Conservation (phyloP, 2,888 invertebrate species). For the Euclidia mi region DNA sequence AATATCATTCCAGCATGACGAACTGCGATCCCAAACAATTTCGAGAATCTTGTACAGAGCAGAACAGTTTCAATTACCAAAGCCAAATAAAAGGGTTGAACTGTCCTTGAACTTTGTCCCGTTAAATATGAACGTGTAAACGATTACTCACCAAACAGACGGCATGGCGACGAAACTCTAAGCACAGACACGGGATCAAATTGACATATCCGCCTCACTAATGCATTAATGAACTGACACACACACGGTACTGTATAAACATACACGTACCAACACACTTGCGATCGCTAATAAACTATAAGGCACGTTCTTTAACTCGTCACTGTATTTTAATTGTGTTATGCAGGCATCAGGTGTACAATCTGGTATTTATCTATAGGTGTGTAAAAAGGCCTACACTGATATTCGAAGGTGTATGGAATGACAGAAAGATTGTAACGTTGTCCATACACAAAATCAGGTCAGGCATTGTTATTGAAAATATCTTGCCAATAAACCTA, state of each 20-base stretch:
- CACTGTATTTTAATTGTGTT: background rate
- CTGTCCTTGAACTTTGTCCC: conserved; percentile 4
- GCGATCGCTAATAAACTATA: conserved; percentile 8
- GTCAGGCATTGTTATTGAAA: no score
- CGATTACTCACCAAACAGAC: conserved; percentile 50
- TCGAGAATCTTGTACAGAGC: no score
- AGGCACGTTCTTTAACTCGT: background rate
- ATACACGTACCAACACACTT: conserved; percentile 23
- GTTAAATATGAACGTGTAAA: conserved; percentile 4
- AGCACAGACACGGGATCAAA: conserved; percentile 69
- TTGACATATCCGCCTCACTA: conserved; percentile 80
- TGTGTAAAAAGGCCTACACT: no score
- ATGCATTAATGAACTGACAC: conserved; percentile 64
- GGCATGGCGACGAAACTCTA: conserved; percentile 49
- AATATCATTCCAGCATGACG: no score
- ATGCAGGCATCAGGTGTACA: conserved; percentile 2
- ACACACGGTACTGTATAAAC: conserved; percentile 22
- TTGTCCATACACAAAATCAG: no score
- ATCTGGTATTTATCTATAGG: background rate
- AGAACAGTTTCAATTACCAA: no score
- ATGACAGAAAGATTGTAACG: no score
- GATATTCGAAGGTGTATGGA: no score
- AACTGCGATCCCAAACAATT: no score
- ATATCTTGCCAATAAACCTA: no score
- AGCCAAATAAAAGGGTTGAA: background rate